A percentile compares a stretch with the other conserved stretches of the same genome.
Conservation (phyloP, 37 sponge, comb jelly and placozoan species). For the Geodia barretti region DNA sequence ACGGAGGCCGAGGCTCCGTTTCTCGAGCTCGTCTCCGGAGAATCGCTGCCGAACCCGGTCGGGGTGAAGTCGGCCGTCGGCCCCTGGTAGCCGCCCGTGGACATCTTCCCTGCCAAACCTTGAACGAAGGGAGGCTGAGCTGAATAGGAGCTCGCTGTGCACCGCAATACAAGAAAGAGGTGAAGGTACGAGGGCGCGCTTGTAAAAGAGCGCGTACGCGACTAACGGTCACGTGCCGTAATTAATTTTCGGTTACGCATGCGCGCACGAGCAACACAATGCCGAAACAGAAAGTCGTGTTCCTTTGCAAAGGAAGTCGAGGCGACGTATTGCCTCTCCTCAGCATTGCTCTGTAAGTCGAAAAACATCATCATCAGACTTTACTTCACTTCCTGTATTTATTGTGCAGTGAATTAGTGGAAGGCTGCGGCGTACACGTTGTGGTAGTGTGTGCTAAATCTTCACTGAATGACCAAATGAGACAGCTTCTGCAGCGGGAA, state of each 20-base stretch:
- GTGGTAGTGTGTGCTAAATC: slow-evolving; percentile 34
- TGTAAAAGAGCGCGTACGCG: background rate
- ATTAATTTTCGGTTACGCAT: background rate
- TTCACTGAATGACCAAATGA: background rate
- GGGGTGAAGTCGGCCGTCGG: slow-evolving; percentile 34
- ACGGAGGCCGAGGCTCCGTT: background rate
- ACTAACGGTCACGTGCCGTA: slow-evolving; percentile 4
- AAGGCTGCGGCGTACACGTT: background rate
- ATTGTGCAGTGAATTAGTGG: background rate
- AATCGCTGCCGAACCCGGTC: slow-evolving; percentile 60
- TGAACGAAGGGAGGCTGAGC: no score
- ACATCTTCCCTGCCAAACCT: no score
- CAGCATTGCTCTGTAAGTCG: slow-evolving; percentile 33
- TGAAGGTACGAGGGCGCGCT: no score
- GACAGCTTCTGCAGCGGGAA: background rate
- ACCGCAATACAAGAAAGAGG: no score
- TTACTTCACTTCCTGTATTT: background rate
- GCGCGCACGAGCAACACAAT: background rate
- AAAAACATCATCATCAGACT: no score
- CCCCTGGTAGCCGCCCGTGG: slow-evolving; percentile 72
- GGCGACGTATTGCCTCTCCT: slow-evolving; percentile 62
- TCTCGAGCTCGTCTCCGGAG: background rate
- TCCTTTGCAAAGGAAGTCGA: slow-evolving; percentile 55
- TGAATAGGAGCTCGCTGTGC: no score
- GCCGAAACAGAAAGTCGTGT: slow-evolving; percentile 39